A percentile compares a stretch with the other conserved stretches of the same genome.
phyloP scores from a whole-genome alignment of 2,888 invertebrate genomes.

The Drepanosiphum platanoidis region DNA sequence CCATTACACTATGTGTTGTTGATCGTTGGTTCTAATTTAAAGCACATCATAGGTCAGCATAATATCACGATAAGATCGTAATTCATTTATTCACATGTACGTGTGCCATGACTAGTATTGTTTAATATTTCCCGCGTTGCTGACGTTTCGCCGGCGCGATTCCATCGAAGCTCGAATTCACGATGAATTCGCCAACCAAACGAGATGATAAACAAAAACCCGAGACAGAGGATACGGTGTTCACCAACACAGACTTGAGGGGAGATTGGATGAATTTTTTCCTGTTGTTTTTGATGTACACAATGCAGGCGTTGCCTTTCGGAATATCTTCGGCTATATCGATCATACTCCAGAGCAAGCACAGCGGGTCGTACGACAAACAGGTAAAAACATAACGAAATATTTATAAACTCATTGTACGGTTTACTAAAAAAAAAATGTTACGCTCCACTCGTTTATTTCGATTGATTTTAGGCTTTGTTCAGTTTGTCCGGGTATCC shows the following conservation, averaged over 20 bases:
- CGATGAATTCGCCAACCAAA: not conserved
- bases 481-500: no score
- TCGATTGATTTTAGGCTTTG: no score
- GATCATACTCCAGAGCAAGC: not conserved
- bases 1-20: no score
- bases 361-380: not conserved
- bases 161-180: not conserved
- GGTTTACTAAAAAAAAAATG: not conserved
- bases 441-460: not conserved
- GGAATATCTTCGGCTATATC: constrained; percentile 14
- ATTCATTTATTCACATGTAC: not conserved
- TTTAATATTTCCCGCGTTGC: not conserved
- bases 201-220: not conserved
- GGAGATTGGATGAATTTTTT: constrained; percentile 43
- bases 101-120: not conserved
- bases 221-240: not conserved
- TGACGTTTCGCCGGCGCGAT: not conserved
- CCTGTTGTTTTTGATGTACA: constrained; percentile 34
- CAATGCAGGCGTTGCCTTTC: constrained; percentile 11
- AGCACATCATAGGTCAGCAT: not conserved
- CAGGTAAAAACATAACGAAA: no score
- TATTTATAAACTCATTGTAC: no score
- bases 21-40: no score
- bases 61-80: not conserved
- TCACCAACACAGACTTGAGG: constrained; percentile 22